These are phyloP conservation scores for Lutjanus argentimaculatus DNA, from an alignment of 2,797 vertebrate species.

Conservation along the genomic window DNA sequence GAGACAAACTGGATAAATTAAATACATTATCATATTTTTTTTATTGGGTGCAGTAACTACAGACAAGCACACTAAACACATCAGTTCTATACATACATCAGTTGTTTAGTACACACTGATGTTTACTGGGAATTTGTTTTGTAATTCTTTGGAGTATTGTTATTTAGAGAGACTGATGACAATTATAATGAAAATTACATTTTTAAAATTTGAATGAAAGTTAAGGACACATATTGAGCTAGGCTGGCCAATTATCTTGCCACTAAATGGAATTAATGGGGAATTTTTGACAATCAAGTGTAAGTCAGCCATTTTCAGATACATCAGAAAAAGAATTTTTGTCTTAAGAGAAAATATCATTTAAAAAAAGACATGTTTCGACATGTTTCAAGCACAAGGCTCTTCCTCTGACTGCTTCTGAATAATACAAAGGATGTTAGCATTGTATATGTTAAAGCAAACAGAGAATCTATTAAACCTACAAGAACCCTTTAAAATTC, in stretches of 20 bases:
- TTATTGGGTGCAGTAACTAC: not conserved
- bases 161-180: not conserved
- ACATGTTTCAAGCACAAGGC: no score
- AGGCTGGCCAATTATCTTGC: not conserved
- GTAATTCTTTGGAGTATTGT: not conserved
- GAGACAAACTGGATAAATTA: conserved; percentile 29
- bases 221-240: not conserved
- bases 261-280: not conserved
- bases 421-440: not conserved
- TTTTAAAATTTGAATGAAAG: not conserved
- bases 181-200: not conserved
- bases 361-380: no score
- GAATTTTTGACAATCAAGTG: not conserved
- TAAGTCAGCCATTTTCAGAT: not conserved
- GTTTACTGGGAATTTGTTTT: not conserved
- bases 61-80: not conserved
- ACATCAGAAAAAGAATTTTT: no score
- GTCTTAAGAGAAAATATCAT: not conserved
- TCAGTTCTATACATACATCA: not conserved
- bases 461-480: not conserved
- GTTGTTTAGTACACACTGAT: not conserved
- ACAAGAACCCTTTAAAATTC: not conserved
- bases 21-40: conserved; percentile 34
- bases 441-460: not conserved
- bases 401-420: no score